These are phyloP conservation scores for Melanotaenia duboulayi DNA, from an alignment of 2,113 vertebrate species.

Conservation along the genomic window DNA sequence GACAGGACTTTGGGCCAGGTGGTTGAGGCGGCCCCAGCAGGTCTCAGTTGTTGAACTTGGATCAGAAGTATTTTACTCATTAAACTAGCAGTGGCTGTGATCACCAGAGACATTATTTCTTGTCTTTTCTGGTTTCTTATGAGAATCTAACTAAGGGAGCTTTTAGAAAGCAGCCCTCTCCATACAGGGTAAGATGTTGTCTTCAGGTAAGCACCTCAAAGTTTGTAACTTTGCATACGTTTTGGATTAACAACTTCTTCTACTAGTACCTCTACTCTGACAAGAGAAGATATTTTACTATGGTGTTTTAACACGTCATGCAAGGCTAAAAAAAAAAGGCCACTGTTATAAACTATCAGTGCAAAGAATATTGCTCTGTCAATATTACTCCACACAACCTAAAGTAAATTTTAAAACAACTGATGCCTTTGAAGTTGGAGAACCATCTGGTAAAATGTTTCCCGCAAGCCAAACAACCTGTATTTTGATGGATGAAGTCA, in stretches of 20 bases:
- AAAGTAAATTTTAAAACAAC: conserved; percentile 10
- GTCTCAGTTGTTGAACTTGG: conserved; percentile 40
- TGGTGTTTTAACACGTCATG: neutral
- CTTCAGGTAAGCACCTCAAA: conserved; percentile 68
- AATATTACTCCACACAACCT: neutral
- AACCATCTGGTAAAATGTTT: neutral
- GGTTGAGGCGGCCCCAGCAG: conserved; percentile 78
- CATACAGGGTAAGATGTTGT: conserved; percentile 30
- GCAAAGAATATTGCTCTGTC: too few relatives aligned
- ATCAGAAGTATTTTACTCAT: conserved; percentile 15
- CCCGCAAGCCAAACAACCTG: neutral
- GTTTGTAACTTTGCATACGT: conserved; percentile 68
- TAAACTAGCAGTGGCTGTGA: conserved; percentile 48
- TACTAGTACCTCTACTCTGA: conserved; percentile 31
- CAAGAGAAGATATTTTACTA: conserved; percentile 18
- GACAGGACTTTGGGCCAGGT: conserved; percentile 28
- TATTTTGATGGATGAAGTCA: neutral
- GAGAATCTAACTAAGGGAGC: conserved; percentile 32
- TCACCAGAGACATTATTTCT: conserved; percentile 11
- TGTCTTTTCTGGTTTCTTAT: conserved; percentile 15
- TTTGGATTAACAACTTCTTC: conserved; percentile 53
- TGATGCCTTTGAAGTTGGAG: conserved; percentile 5
- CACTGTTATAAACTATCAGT: neutral
- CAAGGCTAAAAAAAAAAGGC: conserved; percentile 15
- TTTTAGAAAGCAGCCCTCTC: conserved; percentile 43